These are phyloP conservation scores for Epinotia ramella DNA, from an alignment of 2,888 invertebrate genomes.

Conservation along the genomic window DNA sequence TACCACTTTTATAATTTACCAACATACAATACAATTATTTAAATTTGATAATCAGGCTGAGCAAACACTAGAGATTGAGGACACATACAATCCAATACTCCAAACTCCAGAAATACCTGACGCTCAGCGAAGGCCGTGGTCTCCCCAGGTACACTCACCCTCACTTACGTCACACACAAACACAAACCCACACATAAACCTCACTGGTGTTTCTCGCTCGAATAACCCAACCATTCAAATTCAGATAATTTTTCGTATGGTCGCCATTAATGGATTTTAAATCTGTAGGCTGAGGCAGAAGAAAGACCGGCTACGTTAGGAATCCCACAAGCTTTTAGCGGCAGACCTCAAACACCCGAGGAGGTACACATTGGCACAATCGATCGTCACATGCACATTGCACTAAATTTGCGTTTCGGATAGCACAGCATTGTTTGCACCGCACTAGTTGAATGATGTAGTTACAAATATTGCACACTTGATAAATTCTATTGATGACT, in stretches of 20 bases:
- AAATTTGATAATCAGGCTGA: slow-evolving; percentile 69
- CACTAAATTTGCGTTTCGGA: slow-evolving; percentile 44
- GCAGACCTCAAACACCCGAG: slow-evolving; percentile 65
- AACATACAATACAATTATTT: slow-evolving; percentile 41
- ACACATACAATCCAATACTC: slow-evolving; percentile 75
- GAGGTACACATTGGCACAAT: slow-evolving; percentile 74
- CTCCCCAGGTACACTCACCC: slow-evolving; percentile 71
- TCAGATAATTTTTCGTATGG: slow-evolving; percentile 60
- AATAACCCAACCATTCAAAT: slow-evolving; percentile 23
- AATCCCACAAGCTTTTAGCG: slow-evolving; percentile 73
- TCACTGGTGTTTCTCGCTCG: slow-evolving; percentile 38
- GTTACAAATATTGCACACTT: slow-evolving; percentile 35
- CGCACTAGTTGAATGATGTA: slow-evolving; percentile 38
- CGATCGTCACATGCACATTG: slow-evolving; percentile 47
- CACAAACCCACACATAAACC: slow-evolving; percentile 32
- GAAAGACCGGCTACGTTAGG: slow-evolving; percentile 70
- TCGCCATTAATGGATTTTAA: slow-evolving; percentile 75
- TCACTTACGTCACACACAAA: slow-evolving; percentile 37
- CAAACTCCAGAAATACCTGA: slow-evolving; percentile 66
- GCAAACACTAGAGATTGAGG: slow-evolving; percentile 78
- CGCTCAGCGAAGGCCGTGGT: slow-evolving; percentile 74
- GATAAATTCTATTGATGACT: slow-evolving; percentile 38
- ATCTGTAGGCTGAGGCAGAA: slow-evolving; percentile 78
- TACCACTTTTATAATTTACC: slow-evolving; percentile 32
- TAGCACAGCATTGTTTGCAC: slow-evolving; percentile 41